These are phyloP conservation scores for Elanus axillaris DNA, from an alignment of 2,113 vertebrate species.

Conservation along the genomic window DNA sequence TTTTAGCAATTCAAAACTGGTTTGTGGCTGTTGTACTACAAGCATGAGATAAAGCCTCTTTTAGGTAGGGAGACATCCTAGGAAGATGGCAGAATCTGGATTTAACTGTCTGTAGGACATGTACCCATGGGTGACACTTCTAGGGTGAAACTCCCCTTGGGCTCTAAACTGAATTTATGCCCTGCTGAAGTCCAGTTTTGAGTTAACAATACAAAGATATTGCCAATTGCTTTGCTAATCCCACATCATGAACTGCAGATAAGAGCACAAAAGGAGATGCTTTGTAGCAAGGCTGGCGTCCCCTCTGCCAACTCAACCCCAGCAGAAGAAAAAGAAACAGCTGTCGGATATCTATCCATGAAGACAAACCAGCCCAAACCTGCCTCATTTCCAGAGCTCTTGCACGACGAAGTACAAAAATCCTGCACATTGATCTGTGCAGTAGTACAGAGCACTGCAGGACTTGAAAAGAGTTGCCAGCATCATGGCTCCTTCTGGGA, in stretches of 20 bases:
- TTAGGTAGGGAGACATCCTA: background rate
- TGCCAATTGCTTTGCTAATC: background rate
- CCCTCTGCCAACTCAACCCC: background rate
- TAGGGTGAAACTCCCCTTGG: background rate
- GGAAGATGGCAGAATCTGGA: background rate
- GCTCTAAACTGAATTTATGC: background rate
- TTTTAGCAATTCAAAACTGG: background rate
- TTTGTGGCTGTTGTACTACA: background rate
- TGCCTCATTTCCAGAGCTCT: background rate
- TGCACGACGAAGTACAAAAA: background rate
- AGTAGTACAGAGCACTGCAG: background rate
- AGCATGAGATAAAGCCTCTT: background rate
- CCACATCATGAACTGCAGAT: background rate
- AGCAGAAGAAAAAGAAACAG: background rate
- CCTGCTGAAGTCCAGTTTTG: background rate
- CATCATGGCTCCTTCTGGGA: background rate
- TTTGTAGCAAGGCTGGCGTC: background rate
- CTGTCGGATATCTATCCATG: background rate
- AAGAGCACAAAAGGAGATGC: background rate
- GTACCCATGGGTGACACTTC: background rate
- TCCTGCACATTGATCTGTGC: background rate
- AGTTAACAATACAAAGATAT: background rate
- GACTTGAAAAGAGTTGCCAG: background rate
- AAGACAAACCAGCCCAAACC: background rate
- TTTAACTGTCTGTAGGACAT: background rate